Evolutionary conservation across 2,797 vertebrate species (phyloP), one percentile per base, ranked within the genome.

Genomic region (Melanotaenia maccullochi): DNA sequence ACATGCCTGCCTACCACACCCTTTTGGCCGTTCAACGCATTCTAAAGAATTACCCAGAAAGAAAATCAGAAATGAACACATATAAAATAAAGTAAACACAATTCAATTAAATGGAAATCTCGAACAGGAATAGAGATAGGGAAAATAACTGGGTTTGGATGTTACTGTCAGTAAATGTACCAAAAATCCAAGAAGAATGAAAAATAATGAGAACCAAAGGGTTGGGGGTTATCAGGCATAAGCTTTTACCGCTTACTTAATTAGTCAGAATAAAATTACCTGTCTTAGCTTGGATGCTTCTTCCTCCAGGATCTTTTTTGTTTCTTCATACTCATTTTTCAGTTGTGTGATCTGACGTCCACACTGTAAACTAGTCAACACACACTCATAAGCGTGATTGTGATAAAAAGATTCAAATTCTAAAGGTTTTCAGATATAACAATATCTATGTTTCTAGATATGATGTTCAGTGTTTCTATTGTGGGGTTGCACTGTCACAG

Each of bases 341-440:
- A 97, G 94, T 78, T 99, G 96, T 78, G 95, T 95, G 72, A 99
- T 97, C 90, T 99, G 97, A 58, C 96, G 96, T 60, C 95, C 96
- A 88, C 98, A 99, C 94, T 99, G 97, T 92, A 97, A 96, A 91
- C 98, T 99, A 87, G 42, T 25, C 1, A 65, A 81, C 64, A 85
- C 8, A 82, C 0, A 66, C 14, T 49, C 6, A 13, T 33, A 33
- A 33, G 32, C 7, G 32, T 33, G 32, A 33, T 33, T 33, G 32
- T 33, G 32, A 33, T 33, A 33, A 33, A 30, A 30, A 30, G 32
- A 33, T 33, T 33, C 32, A 33, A 33, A 33, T 33, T 33, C 6
- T 33, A 33, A 33, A 33, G 32, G 47, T 51, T 51, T n/a, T n/a
- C n/a, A n/a, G 38, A 5, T 18, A 42, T 42, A 42, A 40, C 4